These are phyloP conservation scores for Myiozetetes cayanensis DNA, from an alignment of 2,113 vertebrate genomes.

Conservation along the genomic window DNA sequence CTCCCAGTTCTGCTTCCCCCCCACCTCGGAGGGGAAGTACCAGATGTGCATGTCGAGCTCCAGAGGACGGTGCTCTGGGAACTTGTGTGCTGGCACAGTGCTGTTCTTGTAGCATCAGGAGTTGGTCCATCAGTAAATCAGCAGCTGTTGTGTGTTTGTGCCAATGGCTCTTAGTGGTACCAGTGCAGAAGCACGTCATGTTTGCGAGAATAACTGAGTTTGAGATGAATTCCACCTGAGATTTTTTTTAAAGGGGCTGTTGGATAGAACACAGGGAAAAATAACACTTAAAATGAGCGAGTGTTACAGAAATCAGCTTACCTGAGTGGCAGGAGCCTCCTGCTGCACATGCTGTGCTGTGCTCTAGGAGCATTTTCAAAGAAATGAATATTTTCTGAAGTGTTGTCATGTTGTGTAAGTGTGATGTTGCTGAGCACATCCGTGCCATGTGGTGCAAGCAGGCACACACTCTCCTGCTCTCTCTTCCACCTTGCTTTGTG, in stretches of 20 bases:
- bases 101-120: background rate
- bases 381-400: background rate
- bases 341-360: background rate
- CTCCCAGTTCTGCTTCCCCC: background rate
- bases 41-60: background rate
- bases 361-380: background rate
- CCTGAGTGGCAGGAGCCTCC: background rate
- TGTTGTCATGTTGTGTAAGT: background rate
- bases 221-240: background rate
- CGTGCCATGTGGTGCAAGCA: background rate
- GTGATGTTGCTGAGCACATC: background rate
- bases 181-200: rapidly evolving
- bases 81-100: background rate
- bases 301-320: background rate
- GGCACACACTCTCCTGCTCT: background rate
- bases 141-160: background rate
- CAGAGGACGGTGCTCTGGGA: background rate
- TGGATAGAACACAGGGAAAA: background rate
- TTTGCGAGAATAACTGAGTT: background rate
- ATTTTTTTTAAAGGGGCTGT: background rate
- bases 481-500: background rate
- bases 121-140: background rate
- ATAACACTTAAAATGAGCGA: background rate
- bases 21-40: background rate
- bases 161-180: background rate